phyloP scores from a whole-genome alignment of 2,888 invertebrate species.

The Euplexia lucipara region DNA sequence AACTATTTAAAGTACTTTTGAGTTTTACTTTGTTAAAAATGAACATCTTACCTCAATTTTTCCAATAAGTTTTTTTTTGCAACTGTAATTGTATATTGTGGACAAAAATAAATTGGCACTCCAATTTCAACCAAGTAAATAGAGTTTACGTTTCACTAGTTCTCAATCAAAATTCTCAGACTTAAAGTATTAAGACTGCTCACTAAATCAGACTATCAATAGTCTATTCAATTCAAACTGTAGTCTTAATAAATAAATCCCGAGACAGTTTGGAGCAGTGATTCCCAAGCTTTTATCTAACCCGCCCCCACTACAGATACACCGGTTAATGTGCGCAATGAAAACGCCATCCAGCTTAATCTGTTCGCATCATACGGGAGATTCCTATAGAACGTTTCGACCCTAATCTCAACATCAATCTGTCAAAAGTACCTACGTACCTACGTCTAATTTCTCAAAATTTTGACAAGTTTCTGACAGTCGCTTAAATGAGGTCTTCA shows the following conservation, averaged over 20 bases:
- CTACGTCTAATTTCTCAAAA: too few species aligned
- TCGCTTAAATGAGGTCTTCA: too few species aligned
- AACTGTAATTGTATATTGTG: not conserved
- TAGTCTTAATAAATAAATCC: constrained; percentile 57
- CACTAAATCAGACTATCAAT: constrained; percentile 13
- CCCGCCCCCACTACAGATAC: too few species aligned
- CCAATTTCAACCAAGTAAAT: not conserved
- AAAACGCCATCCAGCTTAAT: too few species aligned
- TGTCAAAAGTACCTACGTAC: too few species aligned
- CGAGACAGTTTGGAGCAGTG: constrained; percentile 9
- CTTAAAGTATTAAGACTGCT: constrained; percentile 20
- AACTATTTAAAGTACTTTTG: not conserved
- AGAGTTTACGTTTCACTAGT: not conserved
- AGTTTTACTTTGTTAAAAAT: not conserved
- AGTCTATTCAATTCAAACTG: constrained; percentile 28
- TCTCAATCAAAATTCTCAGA: constrained; percentile 21
- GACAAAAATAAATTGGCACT: not conserved
- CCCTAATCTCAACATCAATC: too few species aligned
- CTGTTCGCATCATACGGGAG: too few species aligned
- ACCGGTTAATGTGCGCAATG: too few species aligned
- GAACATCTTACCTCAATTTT: not conserved
- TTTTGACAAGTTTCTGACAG: too few species aligned
- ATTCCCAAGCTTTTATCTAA: too few species aligned
- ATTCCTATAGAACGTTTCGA: too few species aligned
- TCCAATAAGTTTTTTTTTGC: not conserved